Base-by-base conservation (phyloP, 1,140 invertebrate genomes). In the Diachasmimorpha longicaudata region DNA sequence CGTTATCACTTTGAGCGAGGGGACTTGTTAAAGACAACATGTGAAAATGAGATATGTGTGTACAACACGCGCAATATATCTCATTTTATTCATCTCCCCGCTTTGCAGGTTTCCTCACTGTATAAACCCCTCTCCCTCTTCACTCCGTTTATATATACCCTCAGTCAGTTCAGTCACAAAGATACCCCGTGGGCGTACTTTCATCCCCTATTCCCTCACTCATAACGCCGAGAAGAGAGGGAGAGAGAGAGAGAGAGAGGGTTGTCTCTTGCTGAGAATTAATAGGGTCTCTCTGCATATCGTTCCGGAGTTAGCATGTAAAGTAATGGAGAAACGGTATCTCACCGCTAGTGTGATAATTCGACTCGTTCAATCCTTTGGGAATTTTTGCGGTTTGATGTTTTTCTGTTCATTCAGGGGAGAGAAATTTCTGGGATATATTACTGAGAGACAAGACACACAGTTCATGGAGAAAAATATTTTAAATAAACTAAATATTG, bases 211-310 rank as follows among this genome's bases (percentile, higher is more conserved):
- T 63, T 63, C 58, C 21, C 58, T 63, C 13, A 31, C 58, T 63
- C 58, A 63, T 63, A 63, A 63, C 58, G 19, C 23, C 1, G 23
- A 23, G 58, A 19, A 63, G 58, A 63, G 58, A 63, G 58, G 8
- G n/a, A n/a, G n/a, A n/a, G n/a, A n/a, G n/a, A n/a, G n/a, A n/a
- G n/a, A 63, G 58, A 63, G 58, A 63, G 58, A 3, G 58, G 23
- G 19, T 13, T 63, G 37, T 74, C 63, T 36, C 66, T 39, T 37
- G 66, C 67, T 67, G 74, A 76, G 80, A 84, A 83, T 84, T 83
- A 83, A 84, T 84, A 82, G 82, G 81, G 74, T 80, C 78, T 76
- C 78, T 84, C 83, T 83, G 82, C 82, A 83, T 83, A 84, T 84
- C 80, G 77, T 80, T 72, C 79, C 67, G 23, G 80, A 81, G 81